Percentiles rank a stretch among this genome's conserved stretches.
These are phyloP conservation scores for Burhinus bistriatus DNA, from an alignment of 2,113 vertebrate genomes.

Conservation along the genomic window DNA sequence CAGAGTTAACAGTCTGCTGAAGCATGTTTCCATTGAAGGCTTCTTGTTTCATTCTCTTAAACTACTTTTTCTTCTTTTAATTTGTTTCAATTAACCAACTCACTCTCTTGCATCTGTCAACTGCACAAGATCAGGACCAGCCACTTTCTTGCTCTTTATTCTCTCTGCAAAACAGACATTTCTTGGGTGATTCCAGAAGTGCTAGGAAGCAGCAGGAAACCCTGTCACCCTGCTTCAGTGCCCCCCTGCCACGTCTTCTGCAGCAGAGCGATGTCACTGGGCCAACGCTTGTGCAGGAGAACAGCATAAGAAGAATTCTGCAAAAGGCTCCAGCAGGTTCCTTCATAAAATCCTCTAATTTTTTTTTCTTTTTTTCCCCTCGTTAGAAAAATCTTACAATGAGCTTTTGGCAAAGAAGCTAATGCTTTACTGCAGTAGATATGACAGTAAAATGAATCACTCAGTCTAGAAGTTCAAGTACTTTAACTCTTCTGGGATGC, in stretches of 20 bases:
- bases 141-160: neutral
- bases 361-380: no score
- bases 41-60: neutral
- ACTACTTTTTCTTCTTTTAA: neutral
- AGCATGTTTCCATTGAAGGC: neutral
- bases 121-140: neutral
- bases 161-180: neutral
- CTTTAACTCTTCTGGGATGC: neutral
- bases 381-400: neutral
- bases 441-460: neutral
- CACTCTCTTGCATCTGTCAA: neutral
- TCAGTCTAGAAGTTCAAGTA: neutral
- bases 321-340: neutral
- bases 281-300: fast-evolving
- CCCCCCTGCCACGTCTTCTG: fast-evolving
- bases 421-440: neutral
- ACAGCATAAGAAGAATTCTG: neutral
- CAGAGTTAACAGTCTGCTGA: neutral
- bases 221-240: neutral
- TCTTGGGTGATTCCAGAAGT: neutral
- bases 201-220: neutral
- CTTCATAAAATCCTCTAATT: neutral
- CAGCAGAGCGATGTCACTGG: fast-evolving
- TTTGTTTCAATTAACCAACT: neutral
- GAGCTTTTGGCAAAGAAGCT: neutral